Percentiles rank a stretch among this genome's conserved stretches.
Evolutionary conservation across 2,797 vertebrate species (phyloP).

Genomic region (Megalops cyprinoides): DNA sequence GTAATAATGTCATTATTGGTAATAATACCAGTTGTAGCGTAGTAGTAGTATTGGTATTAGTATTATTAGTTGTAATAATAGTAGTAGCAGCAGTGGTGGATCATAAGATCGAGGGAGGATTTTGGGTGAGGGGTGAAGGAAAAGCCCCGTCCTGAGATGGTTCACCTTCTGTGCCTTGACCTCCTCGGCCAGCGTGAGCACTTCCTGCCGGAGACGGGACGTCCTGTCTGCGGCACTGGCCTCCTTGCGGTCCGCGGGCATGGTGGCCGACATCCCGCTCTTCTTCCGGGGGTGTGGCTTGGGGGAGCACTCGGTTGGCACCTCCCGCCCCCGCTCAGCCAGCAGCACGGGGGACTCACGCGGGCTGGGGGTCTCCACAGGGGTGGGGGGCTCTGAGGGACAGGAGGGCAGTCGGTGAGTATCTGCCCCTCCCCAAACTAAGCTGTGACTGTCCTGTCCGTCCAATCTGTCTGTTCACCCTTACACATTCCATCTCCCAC

Average conservation of each 20-base stretch:
- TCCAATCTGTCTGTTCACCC: too few relatives aligned
- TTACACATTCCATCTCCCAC: too few relatives aligned
- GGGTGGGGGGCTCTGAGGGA: not conserved
- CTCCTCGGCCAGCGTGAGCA: constrained; percentile 79
- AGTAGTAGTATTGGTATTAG: too few relatives aligned
- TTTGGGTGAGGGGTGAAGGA: not conserved
- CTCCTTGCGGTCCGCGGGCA: constrained; percentile 52
- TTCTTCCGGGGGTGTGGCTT: constrained; percentile 56
- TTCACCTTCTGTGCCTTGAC: constrained; percentile 88
- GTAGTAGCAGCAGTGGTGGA: too few relatives aligned
- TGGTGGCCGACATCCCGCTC: constrained; percentile 58
- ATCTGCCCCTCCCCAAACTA: too few relatives aligned
- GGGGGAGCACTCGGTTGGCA: not conserved
- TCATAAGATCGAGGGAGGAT: not conserved
- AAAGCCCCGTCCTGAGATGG: too few relatives aligned
- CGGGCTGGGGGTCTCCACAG: not conserved
- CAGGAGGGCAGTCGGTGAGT: too few relatives aligned
- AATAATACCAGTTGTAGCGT: too few relatives aligned
- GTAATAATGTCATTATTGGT: too few relatives aligned
- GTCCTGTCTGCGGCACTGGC: constrained; percentile 59
- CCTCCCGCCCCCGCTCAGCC: constrained; percentile 28
- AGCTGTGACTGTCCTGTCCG: too few relatives aligned
- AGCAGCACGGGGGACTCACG: constrained; percentile 17
- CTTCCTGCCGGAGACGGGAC: constrained; percentile 77
- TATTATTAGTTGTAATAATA: too few relatives aligned